Base-by-base conservation (phyloP, 2,888 invertebrate species). In the Ichneumoninae sp. region DNA sequence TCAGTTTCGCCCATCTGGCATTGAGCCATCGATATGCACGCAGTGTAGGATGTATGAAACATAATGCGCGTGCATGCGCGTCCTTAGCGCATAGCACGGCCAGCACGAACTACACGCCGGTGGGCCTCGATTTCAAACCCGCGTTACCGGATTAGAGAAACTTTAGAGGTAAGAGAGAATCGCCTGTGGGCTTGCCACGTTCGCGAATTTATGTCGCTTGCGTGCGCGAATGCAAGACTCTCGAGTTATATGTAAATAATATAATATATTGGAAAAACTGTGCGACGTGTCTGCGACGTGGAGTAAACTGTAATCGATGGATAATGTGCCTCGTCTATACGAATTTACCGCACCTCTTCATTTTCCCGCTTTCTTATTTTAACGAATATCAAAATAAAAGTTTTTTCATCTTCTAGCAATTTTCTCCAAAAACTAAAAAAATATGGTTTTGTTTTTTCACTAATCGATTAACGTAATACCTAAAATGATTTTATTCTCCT, bases 91-190 rank as follows among this genome's bases (percentile, higher is more conserved):
- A 57, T 66, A 63, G 76, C 54, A 40, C 47, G 47, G 44, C 8
- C 47, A 44, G n/a, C 33, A 52, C 52, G 13, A 36, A 50, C 36
- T 30, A n/a, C 60, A 44, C 76, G 77, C 81, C 82, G 83, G 83
- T 85, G 85, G 77, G 80, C 71, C 83, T 74, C 68, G 75, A 83
- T 87, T 75, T 79, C 40, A 80, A 86, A 87, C 80, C 80, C 52
- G 85, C 85, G 63, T 85, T 86, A 87, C 85, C 80, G 86, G 87
- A 87, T 87, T 87, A 85, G 83, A 86, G 83, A 87, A 81, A 84
- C 81, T 81, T 78, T 70, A 75, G 77, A 69, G 40, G 47, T 33
- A 81, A 57, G 40, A 30, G 71, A 73, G 63, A 85, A 85, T 86
- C 85, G 83, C 83, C 76, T 52, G 60, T 68, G 60, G 66, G 71